Base-by-base conservation (phyloP, 2,888 invertebrate genomes). In the Dynastes tityus region DNA sequence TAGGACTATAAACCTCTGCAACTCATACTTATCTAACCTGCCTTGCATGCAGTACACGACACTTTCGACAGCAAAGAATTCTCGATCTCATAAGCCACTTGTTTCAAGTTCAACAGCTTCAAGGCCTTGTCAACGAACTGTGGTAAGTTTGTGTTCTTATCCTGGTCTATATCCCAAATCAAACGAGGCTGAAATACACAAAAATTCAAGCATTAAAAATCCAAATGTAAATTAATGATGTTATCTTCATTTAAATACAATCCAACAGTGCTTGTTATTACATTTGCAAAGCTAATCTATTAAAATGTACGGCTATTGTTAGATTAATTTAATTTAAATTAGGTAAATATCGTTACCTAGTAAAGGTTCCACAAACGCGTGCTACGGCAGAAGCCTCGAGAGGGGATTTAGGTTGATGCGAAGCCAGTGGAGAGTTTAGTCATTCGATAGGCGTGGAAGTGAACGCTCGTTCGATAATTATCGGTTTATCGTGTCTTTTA, bases 61-160 rank as follows among this genome's bases (percentile, higher is more conserved):
- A 97, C 96, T 88, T 94, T 95, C 0, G 96, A 96, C 94, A 96
- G 94, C n/a, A 97, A 94, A 67, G 96, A 96, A 84, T 96, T 96
- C 89, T 97, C 97, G 70, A 97, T 94, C 90, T 97, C 97, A 84
- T 91, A 90, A 76, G 95, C 93, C 0, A 97, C 96, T 90, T 96
- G 96, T 86, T 95, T 94, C 71, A 97, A 89, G 88, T 97, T 96
- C 53, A 97, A 90, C 75, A 97, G 89, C 86, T 94, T 94, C 79
- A 96, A 88, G 0, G 96, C 96, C 88, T 95, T 95, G 84, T 96
- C 95, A 11, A 96, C 94, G 83, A 96, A 94, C 1, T 94, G 91
- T 0, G 96, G 95, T 82, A 96, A 90, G 81, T 94, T 94, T 9
- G 93, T 91, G 70, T 92, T 92, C 83, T 94, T 92, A 63, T 94